These are phyloP conservation scores for Platerodrilus igneus DNA, from an alignment of 2,888 invertebrate genomes.

Conservation along the genomic window DNA sequence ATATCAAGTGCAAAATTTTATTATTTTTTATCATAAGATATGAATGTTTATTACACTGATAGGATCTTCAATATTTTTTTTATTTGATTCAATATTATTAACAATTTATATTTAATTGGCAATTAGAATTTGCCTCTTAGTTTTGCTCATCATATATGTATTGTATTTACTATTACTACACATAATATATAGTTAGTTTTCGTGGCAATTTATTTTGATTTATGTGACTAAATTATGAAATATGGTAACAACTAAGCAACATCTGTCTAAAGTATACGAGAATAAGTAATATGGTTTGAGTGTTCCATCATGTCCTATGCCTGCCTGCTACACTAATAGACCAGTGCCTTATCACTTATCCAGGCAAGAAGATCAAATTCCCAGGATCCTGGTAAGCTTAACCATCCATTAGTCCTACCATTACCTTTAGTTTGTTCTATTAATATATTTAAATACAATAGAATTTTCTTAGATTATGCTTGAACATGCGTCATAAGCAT, in stretches of 20 bases:
- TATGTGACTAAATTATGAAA: not conserved
- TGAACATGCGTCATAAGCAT: no score
- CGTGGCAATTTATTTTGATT: no score
- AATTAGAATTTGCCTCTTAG: no score
- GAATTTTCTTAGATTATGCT: no score
- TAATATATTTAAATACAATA: not conserved
- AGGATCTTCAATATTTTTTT: no score
- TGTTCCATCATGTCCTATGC: conserved; percentile 41
- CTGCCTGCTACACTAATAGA: conserved; percentile 43
- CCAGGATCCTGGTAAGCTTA: conserved; percentile 44
- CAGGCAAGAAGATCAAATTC: conserved; percentile 41
- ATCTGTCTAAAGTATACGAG: conserved; percentile 19
- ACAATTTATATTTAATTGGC: no score
- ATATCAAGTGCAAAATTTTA: conserved; percentile 22
- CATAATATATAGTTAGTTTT: no score
- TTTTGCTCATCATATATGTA: no score
- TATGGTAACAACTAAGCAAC: conserved; percentile 8
- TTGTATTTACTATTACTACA: no score
- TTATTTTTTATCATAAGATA: no score
- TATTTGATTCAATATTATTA: no score
- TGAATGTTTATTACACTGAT: no score
- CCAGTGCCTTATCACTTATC: conserved; percentile 43
- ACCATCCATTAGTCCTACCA: conserved; percentile 39
- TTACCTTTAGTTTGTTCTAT: conserved; percentile 13
- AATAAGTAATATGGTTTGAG: conserved; percentile 39